These are phyloP conservation scores for Chaenogobius annularis DNA, from an alignment of 2,113 vertebrate genomes.

Conservation along the genomic window DNA sequence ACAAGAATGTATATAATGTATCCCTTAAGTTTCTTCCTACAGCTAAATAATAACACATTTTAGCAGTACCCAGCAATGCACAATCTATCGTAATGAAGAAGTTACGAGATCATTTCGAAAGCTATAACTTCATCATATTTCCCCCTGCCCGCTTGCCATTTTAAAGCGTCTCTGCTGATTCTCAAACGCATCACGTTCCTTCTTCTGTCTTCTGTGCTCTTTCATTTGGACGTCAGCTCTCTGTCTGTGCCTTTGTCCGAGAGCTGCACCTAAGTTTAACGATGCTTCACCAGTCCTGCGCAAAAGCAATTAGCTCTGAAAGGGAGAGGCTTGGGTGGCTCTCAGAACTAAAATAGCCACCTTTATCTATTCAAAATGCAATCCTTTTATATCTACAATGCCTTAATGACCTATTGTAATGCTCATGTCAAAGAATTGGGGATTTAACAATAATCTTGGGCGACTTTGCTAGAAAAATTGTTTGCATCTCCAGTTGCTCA, in stretches of 20 bases:
- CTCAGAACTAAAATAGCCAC: constrained; percentile 29
- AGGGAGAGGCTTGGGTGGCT: constrained; percentile 6
- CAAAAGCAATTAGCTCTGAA: constrained; percentile 33
- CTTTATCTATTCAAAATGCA: constrained; percentile 29
- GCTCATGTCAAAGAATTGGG: background rate
- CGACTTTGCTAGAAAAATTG: background rate
- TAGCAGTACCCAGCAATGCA: background rate
- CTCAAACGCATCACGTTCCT: background rate
- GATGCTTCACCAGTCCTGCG: constrained; percentile 24
- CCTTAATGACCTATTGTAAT: background rate
- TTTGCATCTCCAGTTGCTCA: background rate
- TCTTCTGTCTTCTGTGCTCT: constrained; percentile 1
- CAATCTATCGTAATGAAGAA: background rate
- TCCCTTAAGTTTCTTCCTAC: background rate
- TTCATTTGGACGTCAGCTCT: constrained; percentile 13
- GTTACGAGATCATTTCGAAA: background rate
- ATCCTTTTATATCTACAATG: constrained; percentile 10
- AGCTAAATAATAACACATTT: background rate
- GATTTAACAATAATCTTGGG: background rate
- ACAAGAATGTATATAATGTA: background rate
- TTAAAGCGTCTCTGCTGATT: background rate
- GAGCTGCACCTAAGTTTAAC: constrained; percentile 13
- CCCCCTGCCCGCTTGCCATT: background rate
- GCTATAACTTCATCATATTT: background rate
- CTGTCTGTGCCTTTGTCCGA: constrained; percentile 23